Base-by-base conservation (phyloP, 2,797 vertebrate species). In the Microctenopoma lineatum region DNA sequence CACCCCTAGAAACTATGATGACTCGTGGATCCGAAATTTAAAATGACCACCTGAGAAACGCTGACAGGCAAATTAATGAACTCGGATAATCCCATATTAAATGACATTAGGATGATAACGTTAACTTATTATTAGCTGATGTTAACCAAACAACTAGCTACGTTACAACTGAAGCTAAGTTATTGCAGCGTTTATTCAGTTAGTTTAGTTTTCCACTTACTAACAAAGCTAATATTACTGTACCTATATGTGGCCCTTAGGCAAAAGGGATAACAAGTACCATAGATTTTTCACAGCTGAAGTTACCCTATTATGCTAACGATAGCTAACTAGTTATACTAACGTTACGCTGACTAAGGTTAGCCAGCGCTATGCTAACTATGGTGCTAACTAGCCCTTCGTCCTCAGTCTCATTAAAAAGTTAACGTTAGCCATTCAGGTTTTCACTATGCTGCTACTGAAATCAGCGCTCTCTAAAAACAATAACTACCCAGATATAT, bases 361-460 rank as follows among this genome's bases (percentile, higher is more conserved):
- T 84, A 84, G 85, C 83, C 62, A 61, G 42, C 59, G 66, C 32
- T 14, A 42, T 45, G 83, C 87, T 89, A 90, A 76, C 60, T 39
- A 47, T 9, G 10, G 16, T 14, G 79, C 87, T 86, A 66, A 75
- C 73, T 75, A 79, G 80, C 81, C 59, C 77, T 76, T 45, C n/a
- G 41, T 36, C 32, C 16, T 75, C 7, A 68, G 69, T 70, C 29
- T 9, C 42, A 62, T 61, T 70, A 0, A 54, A 76, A 85, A 76
- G 73, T 84, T 74, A n/a, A 16, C 41, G 71, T 85, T 74, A n/a
- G 16, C 41, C 5, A 32, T 53, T 27, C 4, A 21, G 36, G 6
- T 18, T 52, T 5, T 57, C 44, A 46, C 34, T 46, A 41, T n/a
- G 6, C 26, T 29, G 51, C 26, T 3, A 5, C 25, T 46, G 11